These are phyloP conservation scores for Leptinotarsa texana DNA, from an alignment of 1,140 invertebrate species.

Conservation along the genomic window DNA sequence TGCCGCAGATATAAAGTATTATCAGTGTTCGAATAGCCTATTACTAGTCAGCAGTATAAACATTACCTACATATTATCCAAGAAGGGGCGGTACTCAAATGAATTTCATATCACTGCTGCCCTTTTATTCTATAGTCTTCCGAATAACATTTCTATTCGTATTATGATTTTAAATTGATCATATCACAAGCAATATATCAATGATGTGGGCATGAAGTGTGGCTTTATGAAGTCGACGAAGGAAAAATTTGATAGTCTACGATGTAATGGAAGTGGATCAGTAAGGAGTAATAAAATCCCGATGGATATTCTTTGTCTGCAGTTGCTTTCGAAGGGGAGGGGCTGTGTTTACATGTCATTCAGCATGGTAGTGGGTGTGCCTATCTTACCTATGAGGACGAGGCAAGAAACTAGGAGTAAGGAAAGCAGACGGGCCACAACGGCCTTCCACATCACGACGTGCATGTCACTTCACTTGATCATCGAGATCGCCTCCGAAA, in stretches of 20 bases:
- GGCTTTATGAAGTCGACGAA: no score
- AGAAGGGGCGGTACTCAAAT: no score
- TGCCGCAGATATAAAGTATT: no score
- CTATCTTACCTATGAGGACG: conserved; percentile 48
- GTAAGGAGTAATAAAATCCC: background rate
- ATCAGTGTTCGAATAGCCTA: no score
- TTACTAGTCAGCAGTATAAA: no score
- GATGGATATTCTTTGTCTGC: conserved; percentile 47
- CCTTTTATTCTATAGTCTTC: no score
- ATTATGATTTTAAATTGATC: no score
- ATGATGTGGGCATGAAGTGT: no score
- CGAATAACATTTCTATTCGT: no score
- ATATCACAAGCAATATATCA: no score
- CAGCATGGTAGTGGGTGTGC: conserved; percentile 50
- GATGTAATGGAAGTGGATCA: background rate
- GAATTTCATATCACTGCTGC: no score
- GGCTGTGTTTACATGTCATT: conserved; percentile 54
- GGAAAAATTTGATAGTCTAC: background rate
- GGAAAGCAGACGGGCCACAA: conserved; percentile 40
- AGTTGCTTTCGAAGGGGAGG: conserved; percentile 45
- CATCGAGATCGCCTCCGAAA: conserved; percentile 47
- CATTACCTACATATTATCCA: no score
- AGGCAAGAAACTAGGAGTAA: conserved; percentile 45
- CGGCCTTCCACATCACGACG: conserved; percentile 46
- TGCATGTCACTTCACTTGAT: conserved; percentile 44